Percentiles rank a stretch among this genome's conserved stretches.
Evolutionary conservation across 2,113 vertebrate species (phyloP).

Genomic region (Sardina pilchardus): DNA sequence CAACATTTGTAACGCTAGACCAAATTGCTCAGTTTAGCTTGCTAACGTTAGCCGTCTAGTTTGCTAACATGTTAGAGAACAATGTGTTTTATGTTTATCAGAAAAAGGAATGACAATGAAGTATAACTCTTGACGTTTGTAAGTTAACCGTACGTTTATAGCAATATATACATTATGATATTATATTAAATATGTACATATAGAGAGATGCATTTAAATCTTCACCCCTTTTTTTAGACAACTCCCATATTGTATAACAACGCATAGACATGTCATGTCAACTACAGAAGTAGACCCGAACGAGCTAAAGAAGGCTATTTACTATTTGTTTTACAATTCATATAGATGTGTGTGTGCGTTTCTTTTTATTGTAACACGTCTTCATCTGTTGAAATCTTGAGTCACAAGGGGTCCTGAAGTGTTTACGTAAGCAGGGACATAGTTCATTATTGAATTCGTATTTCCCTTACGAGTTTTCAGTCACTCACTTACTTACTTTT

Average conservation of each 20-base stretch:
- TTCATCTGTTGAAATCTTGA: not conserved
- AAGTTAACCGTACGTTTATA: not conserved
- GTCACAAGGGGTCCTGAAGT: not conserved
- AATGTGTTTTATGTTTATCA: too few relatives aligned
- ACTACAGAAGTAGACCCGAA: too few relatives aligned
- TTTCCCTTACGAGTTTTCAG: not conserved
- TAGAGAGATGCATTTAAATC: not conserved
- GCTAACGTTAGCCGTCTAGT: not conserved
- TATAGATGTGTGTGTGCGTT: too few relatives aligned
- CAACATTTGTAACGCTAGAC: not conserved
- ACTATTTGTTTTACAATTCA: not conserved
- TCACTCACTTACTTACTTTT: slow-evolving; percentile 27
- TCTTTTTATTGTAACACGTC: not conserved
- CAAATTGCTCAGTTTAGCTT: not conserved
- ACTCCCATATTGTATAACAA: too few relatives aligned
- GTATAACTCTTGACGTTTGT: not conserved
- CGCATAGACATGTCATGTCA: too few relatives aligned
- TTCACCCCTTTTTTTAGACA: not conserved
- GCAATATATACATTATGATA: not conserved
- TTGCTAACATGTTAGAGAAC: not conserved
- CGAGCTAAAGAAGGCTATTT: too few relatives aligned
- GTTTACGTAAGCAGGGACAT: not conserved
- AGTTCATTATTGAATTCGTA: not conserved
- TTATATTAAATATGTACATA: not conserved
- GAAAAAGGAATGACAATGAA: too few relatives aligned